These are phyloP conservation scores for Steinernema feltiae DNA, from an alignment of 1,140 invertebrate genomes.

Conservation along the genomic window DNA sequence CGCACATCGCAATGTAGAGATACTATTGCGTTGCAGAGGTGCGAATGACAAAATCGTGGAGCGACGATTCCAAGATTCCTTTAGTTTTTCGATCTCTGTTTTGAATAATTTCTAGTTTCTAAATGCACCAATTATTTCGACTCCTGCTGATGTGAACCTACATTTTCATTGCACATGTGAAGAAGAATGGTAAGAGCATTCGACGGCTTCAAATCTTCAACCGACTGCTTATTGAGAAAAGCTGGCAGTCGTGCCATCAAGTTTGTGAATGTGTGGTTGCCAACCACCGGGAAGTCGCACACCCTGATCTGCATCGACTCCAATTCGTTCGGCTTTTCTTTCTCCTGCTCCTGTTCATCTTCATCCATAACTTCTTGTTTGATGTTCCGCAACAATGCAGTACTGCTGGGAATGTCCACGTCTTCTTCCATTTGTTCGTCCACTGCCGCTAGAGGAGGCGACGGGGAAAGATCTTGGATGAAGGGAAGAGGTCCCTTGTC, in stretches of 20 bases:
- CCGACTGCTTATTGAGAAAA: background rate
- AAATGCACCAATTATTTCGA: background rate
- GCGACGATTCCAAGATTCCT: background rate
- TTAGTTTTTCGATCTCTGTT: background rate
- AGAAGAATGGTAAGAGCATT: background rate
- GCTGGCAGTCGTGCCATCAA: background rate
- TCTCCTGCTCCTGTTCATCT: background rate
- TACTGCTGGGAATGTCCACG: background rate
- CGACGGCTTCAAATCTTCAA: background rate
- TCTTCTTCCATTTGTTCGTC: too few species aligned
- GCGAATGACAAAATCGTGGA: background rate
- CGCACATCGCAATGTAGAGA: too few species aligned
- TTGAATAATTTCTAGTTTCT: background rate
- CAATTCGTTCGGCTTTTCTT: background rate
- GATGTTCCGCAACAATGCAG: background rate
- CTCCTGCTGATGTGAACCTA: background rate
- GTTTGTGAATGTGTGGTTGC: background rate
- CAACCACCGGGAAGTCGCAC: background rate
- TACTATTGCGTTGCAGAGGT: too few species aligned
- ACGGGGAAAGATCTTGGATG: too few species aligned
- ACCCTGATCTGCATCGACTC: background rate
- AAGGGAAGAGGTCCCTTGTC: too few species aligned
- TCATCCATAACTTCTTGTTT: background rate
- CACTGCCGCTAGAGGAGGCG: too few species aligned
- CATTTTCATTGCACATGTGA: constrained; percentile 2